A percentile compares a stretch with the other conserved stretches of the same genome.
phyloP scores from a whole-genome alignment of 1,140 invertebrate genomes.

The Dendrolimus punctatus region DNA sequence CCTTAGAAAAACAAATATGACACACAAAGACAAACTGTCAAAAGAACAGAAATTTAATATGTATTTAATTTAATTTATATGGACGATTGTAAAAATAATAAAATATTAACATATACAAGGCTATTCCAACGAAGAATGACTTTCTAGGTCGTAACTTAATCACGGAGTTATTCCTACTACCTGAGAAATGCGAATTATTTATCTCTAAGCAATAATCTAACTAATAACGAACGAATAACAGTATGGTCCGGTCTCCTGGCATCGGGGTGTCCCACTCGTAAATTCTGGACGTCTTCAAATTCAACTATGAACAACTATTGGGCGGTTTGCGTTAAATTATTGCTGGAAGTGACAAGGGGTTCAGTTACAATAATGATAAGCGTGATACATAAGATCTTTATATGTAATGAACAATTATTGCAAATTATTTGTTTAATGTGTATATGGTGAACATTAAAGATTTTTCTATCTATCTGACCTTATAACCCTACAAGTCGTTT shows the following conservation, averaged over 20 bases:
- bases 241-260: conserved; percentile 42
- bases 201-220: conserved; percentile 49
- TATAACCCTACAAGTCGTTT: too few relatives aligned
- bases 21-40: too few relatives aligned
- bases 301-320: conserved; percentile 68
- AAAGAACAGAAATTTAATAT: too few relatives aligned
- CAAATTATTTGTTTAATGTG: too few relatives aligned
- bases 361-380: neutral
- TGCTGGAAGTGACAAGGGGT: conserved; percentile 24
- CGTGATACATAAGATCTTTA: neutral
- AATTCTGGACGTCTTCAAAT: conserved; percentile 68
- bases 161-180: conserved; percentile 4
- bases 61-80: neutral
- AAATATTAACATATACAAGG: too few relatives aligned
- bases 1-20: too few relatives aligned
- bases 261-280: conserved; percentile 61
- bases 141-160: too few relatives aligned
- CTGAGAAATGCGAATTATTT: conserved; percentile 33
- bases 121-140: neutral
- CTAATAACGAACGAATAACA: conserved; percentile 46
- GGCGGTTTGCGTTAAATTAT: conserved; percentile 27
- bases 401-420: too few relatives aligned
- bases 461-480: too few relatives aligned
- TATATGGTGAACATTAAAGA: too few relatives aligned
- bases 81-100: too few relatives aligned